A percentile compares a stretch with the other conserved stretches of the same genome.
phyloP scores from a whole-genome alignment of 2,888 invertebrate genomes.

The Tanypteryx hageni region DNA sequence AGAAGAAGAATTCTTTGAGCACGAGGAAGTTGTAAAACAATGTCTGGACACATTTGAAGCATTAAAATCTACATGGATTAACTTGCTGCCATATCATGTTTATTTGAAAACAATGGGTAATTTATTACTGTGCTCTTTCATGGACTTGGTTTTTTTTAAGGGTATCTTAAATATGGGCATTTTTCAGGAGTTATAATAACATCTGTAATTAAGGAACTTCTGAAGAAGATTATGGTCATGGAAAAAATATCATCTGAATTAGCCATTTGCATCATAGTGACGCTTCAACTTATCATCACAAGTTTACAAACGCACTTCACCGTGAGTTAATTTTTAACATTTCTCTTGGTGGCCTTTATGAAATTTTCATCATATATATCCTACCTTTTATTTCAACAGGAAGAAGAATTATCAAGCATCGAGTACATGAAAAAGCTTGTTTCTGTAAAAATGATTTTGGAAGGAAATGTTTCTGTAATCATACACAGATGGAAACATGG shows the following conservation, averaged over 20 bases:
- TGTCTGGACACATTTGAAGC: neutral
- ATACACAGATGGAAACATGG: conserved; percentile 37
- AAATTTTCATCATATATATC: neutral
- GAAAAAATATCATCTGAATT: conserved; percentile 40
- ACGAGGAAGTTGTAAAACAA: conserved; percentile 34
- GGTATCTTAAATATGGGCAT: neutral
- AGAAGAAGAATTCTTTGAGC: neutral
- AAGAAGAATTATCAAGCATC: conserved; percentile 7
- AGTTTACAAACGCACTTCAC: neutral
- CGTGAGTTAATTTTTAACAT: neutral
- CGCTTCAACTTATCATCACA: neutral
- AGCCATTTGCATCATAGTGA: neutral
- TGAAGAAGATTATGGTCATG: neutral
- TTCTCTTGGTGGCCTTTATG: neutral
- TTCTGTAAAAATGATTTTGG: conserved; percentile 1
- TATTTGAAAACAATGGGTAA: conserved; percentile 50
- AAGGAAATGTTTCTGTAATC: conserved; percentile 12
- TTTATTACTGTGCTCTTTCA: neutral
- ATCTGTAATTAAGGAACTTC: neutral
- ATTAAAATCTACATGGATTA: conserved; percentile 7
- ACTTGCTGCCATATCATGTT: neutral
- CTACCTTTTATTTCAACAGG: neutral
- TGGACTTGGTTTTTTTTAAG: neutral
- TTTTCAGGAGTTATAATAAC: neutral
- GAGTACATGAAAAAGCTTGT: conserved; percentile 19